phyloP scores from a whole-genome alignment of 2,888 invertebrate species.

The Lasioglossum zephyrum region DNA sequence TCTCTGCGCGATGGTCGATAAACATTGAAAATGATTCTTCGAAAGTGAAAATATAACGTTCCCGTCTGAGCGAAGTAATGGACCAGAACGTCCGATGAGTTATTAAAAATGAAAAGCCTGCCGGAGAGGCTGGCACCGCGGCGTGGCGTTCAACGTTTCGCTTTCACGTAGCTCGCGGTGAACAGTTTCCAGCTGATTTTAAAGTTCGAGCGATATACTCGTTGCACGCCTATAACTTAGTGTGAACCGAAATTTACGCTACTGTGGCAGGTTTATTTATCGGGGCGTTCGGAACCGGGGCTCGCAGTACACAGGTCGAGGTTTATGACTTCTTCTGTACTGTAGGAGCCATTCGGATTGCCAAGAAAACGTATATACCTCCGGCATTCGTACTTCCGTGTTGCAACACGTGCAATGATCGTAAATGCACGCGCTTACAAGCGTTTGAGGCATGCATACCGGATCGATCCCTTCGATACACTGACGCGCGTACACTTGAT shows the following conservation, averaged over 20 bases:
- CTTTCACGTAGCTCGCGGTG: background rate
- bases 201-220: slow-evolving; percentile 35
- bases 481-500: slow-evolving; percentile 31
- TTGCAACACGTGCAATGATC: slow-evolving; percentile 55
- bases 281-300: slow-evolving; percentile 36
- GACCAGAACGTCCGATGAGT: slow-evolving; percentile 1
- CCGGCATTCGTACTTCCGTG: slow-evolving; percentile 33
- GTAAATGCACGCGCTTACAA: slow-evolving; percentile 59
- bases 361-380: slow-evolving; percentile 55
- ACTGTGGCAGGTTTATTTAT: slow-evolving; percentile 59
- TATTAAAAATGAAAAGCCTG: background rate
- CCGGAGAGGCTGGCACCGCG: background rate
- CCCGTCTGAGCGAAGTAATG: background rate
- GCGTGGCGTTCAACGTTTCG: background rate
- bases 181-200: slow-evolving; percentile 26
- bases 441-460: slow-evolving; percentile 46
- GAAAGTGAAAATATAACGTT: slow-evolving; percentile 14
- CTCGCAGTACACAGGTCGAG: slow-evolving; percentile 30
- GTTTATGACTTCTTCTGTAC: slow-evolving; percentile 57
- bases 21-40: background rate
- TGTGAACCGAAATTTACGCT: slow-evolving; percentile 47
- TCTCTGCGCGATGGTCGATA: background rate
- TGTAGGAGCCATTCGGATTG: slow-evolving; percentile 42
- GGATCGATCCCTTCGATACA: slow-evolving; percentile 48
- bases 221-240: slow-evolving; percentile 42